Evolutionary conservation across 92 coral and sea anemone genomes (phyloP), one percentile per base, ranked within the genome.

Genomic region (Epizoanthus ramosus): DNA sequence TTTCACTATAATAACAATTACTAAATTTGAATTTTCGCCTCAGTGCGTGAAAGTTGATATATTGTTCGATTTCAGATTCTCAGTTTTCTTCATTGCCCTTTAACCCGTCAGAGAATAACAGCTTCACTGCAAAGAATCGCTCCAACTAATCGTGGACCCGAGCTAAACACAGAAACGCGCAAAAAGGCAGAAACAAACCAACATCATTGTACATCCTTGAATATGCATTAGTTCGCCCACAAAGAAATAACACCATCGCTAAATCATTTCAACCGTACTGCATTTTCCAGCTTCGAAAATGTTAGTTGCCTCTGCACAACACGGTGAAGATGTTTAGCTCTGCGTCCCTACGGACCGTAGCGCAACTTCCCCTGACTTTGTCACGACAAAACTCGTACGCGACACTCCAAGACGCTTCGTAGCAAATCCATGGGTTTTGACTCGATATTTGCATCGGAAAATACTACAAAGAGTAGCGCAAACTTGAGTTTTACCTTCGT

Each of bases 221-320:
- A 93, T 93, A 93, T 93, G 98, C 75, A 93, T 93, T 79, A 93
- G 94, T 45, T 79, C 88, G 88, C 87, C 87, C 85, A 59, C 69
- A 77, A 60, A 60, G 59, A 77, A 77, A 61, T 19, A 14, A 59
- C n/a, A 19, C 31, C 41, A 77, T 77, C 82, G 59, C 43, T 35
- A 21, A 77, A 61, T 13, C 7, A 63, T 1, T 22, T 61, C 6
- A 21, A 39, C 24, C 22, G 21, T 3, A 12, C 23, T 17, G 28
- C 19, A 37, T 39, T 39, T 77, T 39, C 58, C 61, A 45, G 41
- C 10, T 15, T 22, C 19, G 21, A 39, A 21, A 41, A 7, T 41
- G 25, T 21, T 37, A 3, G 3, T 10, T 28, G 70, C 21, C 23
- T 43, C 63, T n/a, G 57, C 41, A 43, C 28, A 5, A 35, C 59